phyloP scores from a whole-genome alignment of 1,140 invertebrate genomes.

The Nephila pilipes region DNA sequence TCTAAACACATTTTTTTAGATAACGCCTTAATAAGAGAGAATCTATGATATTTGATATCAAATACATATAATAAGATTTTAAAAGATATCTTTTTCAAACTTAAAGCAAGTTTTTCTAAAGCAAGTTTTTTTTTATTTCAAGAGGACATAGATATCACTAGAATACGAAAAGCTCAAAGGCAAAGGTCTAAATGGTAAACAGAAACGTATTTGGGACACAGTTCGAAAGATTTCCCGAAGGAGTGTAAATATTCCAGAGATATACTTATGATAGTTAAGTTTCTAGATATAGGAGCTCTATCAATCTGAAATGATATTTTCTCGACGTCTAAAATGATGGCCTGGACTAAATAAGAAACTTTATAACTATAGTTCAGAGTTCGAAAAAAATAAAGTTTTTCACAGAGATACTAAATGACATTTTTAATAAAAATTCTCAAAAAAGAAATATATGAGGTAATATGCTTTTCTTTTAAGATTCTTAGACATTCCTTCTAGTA shows the following conservation, averaged over 20 bases:
- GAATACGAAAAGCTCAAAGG: too few species aligned
- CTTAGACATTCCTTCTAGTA: too few species aligned
- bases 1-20: too few species aligned
- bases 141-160: too few species aligned
- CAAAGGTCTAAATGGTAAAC: not conserved
- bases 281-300: not conserved
- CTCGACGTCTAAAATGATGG: not conserved
- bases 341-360: not conserved
- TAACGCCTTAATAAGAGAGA: not conserved
- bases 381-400: too few species aligned
- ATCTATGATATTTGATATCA: not conserved
- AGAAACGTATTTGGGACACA: not conserved
- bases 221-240: not conserved
- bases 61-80: not conserved
- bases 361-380: not conserved
- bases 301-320: not conserved
- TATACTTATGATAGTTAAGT: slow-evolving; percentile 1
- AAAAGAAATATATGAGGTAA: too few species aligned
- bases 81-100: not conserved
- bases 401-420: too few species aligned
- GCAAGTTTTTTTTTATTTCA: not conserved
- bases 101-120: not conserved
- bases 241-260: not conserved
- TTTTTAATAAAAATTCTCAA: too few species aligned
- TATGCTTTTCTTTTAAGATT: too few species aligned